Percentiles rank a stretch among this genome's conserved stretches.
Evolutionary conservation across 2,888 invertebrate genomes (phyloP).

Genomic region (Vanessa cardui): DNA sequence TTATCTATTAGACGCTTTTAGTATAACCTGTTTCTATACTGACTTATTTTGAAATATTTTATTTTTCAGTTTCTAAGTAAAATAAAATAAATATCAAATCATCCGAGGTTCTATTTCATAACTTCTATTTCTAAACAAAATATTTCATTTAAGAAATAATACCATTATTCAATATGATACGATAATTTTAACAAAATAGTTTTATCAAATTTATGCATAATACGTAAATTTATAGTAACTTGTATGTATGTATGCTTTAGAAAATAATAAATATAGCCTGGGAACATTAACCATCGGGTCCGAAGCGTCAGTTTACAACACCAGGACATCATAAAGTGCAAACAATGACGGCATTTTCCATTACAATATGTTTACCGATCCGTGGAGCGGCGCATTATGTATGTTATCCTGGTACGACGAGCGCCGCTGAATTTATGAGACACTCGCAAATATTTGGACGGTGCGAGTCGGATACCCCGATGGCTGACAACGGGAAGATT

Average conservation of each 20-base stretch:
- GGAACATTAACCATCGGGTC: slow-evolving; percentile 36
- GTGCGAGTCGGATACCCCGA: slow-evolving; percentile 69
- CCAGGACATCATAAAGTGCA: slow-evolving; percentile 81
- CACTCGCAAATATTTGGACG: slow-evolving; percentile 81
- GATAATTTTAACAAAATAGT: too few species aligned
- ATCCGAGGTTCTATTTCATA: too few species aligned
- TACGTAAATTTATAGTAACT: background rate
- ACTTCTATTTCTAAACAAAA: too few species aligned
- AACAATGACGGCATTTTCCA: slow-evolving; percentile 82
- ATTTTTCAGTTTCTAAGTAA: too few species aligned
- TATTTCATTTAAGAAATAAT: too few species aligned
- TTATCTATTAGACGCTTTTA: too few species aligned
- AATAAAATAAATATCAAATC: too few species aligned
- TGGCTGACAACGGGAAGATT: slow-evolving; percentile 80
- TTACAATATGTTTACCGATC: slow-evolving; percentile 83
- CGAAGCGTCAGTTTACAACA: slow-evolving; percentile 68
- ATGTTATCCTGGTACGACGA: slow-evolving; percentile 79
- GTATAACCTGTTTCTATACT: too few species aligned
- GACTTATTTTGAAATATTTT: too few species aligned
- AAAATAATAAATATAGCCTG: slow-evolving; percentile 39
- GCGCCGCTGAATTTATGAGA: slow-evolving; percentile 78
- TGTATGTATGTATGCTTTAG: background rate
- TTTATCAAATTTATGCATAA: background rate
- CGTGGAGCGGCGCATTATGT: slow-evolving; percentile 80
- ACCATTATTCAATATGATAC: too few species aligned